Conservation (phyloP, 2,113 vertebrate genomes). For the Tychaedon coryphoeus region DNA sequence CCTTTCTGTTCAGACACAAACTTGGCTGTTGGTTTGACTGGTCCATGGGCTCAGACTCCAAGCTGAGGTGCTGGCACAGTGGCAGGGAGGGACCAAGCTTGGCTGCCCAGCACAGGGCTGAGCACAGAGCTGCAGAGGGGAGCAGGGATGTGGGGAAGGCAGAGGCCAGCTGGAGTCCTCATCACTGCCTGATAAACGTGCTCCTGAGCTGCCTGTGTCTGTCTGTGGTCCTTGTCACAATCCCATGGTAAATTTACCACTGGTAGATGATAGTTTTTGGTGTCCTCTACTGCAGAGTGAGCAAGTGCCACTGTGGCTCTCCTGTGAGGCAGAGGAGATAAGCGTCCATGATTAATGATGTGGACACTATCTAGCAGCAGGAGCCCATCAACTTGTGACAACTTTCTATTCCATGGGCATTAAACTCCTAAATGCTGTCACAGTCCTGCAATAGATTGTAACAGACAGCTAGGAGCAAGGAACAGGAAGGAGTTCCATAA, state of each 20-base stretch:
- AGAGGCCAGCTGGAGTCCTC: not conserved
- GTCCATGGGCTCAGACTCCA: not conserved
- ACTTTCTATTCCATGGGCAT: conserved; percentile 52
- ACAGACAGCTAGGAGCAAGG: not conserved
- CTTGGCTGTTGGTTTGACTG: not conserved
- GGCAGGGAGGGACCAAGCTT: rapidly evolving
- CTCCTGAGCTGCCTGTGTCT: not conserved
- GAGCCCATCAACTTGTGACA: conserved; percentile 59
- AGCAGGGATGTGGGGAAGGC: not conserved
- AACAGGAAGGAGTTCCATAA: not conserved
- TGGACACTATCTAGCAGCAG: conserved; percentile 55
- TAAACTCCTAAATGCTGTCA: conserved; percentile 53
- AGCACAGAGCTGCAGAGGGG: not conserved
- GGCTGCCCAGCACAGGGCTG: rapidly evolving
- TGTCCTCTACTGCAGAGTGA: conserved; percentile 19
- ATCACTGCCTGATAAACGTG: not conserved
- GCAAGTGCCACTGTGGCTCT: not conserved
- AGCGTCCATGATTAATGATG: conserved; percentile 56
- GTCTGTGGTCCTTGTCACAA: not conserved
- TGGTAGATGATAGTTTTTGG: not conserved
- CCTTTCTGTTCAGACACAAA: not conserved
- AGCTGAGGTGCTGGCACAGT: not conserved
- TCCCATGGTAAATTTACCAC: conserved; percentile 48
- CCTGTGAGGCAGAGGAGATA: conserved; percentile 13
- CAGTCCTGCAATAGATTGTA: not conserved